Base-by-base conservation (phyloP, 2,113 vertebrate species). In the Toxotes jaculatrix region DNA sequence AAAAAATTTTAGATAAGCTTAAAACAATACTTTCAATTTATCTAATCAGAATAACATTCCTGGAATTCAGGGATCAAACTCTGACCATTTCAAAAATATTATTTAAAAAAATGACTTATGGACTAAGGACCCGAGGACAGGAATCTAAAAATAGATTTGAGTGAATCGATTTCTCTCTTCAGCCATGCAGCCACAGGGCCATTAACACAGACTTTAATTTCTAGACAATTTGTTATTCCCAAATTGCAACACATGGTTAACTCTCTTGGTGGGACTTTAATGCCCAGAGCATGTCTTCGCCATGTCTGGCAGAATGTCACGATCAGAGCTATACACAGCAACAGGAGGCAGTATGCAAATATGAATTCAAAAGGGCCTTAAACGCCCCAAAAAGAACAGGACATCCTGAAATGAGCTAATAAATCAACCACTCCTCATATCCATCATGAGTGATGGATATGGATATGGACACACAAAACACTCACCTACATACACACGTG, bases 131-230 rank as follows among this genome's bases (percentile, higher is more conserved):
- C 64, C 76, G 45, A 63, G 84, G 79, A 85, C 36, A 87, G 17
- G 19, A 27, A 66, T 80, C 64, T 87, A 82, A 89, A 83, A 91
- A 82, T 79, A 84, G 64, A 64, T 55, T 40, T 10, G 19, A 32
- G 75, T 45, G 47, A 79, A 87, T 84, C 74, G 17, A 88, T 85
- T 88, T 82, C 49, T 78, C 56, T 85, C 56, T 74, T 74, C 77
- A 75, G 72, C 61, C 36, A 23, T 72, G 78, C 71, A 83, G 81
- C 74, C 81, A 72, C 71, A 55, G 77, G 75, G 82, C 89, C 84
- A 90, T 93, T 90, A 89, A 80, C 69, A 83, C 70, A 78, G 76
- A 85, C 82, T 77, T 80, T 80, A 82, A 73, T 91, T 93, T 91
- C 64, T 71, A 62, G 68, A 80, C 89, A 82, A 89, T 92, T 91